Evolutionary conservation across 2,113 vertebrate genomes (phyloP), one percentile per base, ranked within the genome.

Genomic region (Conger conger): DNA sequence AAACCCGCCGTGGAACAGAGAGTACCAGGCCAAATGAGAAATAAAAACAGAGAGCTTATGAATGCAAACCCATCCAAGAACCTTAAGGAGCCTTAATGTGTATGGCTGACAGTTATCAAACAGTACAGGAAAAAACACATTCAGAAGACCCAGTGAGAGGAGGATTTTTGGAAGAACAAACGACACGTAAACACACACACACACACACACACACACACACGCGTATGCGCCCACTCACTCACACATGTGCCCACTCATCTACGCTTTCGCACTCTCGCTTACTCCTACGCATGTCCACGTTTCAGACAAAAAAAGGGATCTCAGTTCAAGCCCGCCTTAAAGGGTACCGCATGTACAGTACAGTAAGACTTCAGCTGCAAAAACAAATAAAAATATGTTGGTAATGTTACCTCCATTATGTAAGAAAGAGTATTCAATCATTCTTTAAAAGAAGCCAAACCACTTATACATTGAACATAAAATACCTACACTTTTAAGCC

Each of bases 1-100:
- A 91, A 93, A 92, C 85, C 87, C 80, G 54, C 84, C 82, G 33
- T 35, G 89, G 90, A 90, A 91, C 90, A 92, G 89, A 84, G 87
- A 91, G 92, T 87, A 86, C 91, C 27, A 7, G 68, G 68, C 68
- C 68, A 73, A 73, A 73, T 33, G 68, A n/a, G 68, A 33, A 33
- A 73, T 73, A 33, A 73, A 73, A 73, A n/a, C 30, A 23, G 18
- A 27, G 68, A 13, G 68, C 68, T 73, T 33, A 33, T 9, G 1
- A 73, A 33, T 11, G 68, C 68, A 33, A 73, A 13, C 68, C 68
- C 6, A 73, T 73, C n/a, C 27, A 73, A 73, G 68, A 73, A 73
- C 68, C 68, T 33, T 33, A 73, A 33, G 68, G n/a, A 73, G 68
- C 68, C 68, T 73, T 73, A 73, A 73, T 33, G 68, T 73, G 68